Percentiles rank a stretch among this genome's conserved stretches.
Conservation (phyloP, 2,888 invertebrate species). For the Mongoloraphidia duomilia region DNA sequence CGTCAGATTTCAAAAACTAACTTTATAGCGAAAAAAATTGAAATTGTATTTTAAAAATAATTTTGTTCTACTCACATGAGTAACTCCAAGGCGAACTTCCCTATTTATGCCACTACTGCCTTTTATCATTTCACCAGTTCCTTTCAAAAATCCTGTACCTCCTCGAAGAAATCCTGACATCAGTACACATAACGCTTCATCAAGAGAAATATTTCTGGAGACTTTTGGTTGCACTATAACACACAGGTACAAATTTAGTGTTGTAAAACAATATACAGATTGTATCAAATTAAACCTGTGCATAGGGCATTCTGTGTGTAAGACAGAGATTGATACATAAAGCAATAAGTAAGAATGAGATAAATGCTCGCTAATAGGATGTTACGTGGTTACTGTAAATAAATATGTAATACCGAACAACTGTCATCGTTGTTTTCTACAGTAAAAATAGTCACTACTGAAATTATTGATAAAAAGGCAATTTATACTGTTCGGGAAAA, state of each 20-base stretch:
- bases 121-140: conserved; percentile 88
- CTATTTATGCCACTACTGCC: conserved; percentile 85
- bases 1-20: not conserved
- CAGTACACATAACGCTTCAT: conserved; percentile 81
- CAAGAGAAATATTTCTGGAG: conserved; percentile 59
- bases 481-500: no score
- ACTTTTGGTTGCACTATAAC: conserved; percentile 44
- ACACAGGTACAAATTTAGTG: not conserved
- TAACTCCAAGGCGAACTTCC: conserved; percentile 93
- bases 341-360: no score
- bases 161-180: conserved; percentile 91
- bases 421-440: no score
- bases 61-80: conserved; percentile 58
- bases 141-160: conserved; percentile 86
- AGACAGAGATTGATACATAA: no score
- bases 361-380: no score
- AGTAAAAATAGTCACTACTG: no score
- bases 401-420: no score
- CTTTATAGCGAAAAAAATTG: not conserved
- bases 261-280: not conserved
- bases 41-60: not conserved
- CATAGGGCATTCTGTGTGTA: no score
- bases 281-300: no score
- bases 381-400: no score
- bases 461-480: no score